Conservation (phyloP, 2,113 vertebrate genomes). For the Mesitornis unicolor region DNA sequence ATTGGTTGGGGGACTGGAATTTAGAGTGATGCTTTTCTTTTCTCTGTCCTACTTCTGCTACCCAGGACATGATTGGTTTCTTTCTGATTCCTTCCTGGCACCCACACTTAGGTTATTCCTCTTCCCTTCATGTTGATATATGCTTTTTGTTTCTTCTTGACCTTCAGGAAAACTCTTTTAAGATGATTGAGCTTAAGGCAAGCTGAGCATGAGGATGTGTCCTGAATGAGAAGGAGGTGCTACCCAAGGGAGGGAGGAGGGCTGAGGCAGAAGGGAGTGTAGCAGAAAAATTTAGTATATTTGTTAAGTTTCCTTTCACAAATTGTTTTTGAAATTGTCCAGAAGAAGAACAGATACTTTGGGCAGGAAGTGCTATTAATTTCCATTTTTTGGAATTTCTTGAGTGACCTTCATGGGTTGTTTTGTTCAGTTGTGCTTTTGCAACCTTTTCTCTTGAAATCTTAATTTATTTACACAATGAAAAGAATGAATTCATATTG, state of each 20-base stretch:
- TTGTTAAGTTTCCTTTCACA: neutral
- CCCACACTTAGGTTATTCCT: neutral
- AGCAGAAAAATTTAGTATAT: neutral
- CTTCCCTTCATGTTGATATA: conserved; percentile 18
- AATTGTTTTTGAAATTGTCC: neutral
- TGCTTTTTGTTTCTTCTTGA: conserved; percentile 36
- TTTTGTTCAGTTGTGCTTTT: neutral
- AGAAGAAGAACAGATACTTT: neutral
- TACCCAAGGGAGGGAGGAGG: neutral
- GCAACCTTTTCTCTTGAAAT: neutral
- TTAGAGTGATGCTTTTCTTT: neutral
- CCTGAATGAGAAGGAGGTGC: neutral
- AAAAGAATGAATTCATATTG: neutral
- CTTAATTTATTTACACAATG: neutral
- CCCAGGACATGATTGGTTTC: neutral
- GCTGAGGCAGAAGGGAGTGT: neutral
- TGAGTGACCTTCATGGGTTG: neutral
- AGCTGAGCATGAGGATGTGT: neutral
- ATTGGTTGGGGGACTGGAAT: neutral
- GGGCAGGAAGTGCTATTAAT: neutral
- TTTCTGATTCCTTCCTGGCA: conserved; percentile 23
- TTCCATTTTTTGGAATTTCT: neutral
- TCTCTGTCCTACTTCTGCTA: neutral
- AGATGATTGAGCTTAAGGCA: conserved; percentile 7
- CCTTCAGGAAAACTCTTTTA: conserved; percentile 32